Percentiles rank a stretch among this genome's conserved stretches.
Conservation (phyloP, 2,113 vertebrate species). For the Tetrax tetrax region DNA sequence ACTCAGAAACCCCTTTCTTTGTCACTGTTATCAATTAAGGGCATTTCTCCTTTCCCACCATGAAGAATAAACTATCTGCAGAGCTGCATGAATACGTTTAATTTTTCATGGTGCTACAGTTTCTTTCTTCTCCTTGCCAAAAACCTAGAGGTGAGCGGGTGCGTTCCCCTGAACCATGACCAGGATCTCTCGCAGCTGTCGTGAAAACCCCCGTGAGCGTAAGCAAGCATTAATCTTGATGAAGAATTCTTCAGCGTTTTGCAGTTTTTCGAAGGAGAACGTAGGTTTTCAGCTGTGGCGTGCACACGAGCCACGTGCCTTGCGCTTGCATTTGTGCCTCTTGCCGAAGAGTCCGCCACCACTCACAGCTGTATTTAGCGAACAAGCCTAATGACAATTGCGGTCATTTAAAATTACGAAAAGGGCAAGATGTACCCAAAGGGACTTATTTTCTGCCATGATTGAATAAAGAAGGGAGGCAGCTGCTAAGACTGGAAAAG, state of each 20-base stretch:
- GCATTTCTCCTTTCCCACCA: background rate
- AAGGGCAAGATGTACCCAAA: constrained; percentile 57
- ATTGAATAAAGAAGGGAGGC: constrained; percentile 75
- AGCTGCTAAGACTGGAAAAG: constrained; percentile 75
- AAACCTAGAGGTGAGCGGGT: background rate
- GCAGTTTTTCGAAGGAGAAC: background rate
- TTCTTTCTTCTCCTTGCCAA: background rate
- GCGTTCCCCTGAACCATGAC: accelerated
- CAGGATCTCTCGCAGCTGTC: accelerated
- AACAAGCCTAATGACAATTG: constrained; percentile 59
- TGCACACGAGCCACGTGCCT: accelerated
- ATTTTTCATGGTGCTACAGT: background rate
- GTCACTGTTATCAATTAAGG: background rate
- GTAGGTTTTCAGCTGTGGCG: accelerated
- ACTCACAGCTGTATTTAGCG: background rate
- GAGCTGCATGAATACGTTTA: background rate
- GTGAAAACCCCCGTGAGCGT: accelerated
- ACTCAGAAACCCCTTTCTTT: background rate
- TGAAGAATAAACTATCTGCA: background rate
- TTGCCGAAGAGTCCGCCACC: background rate
- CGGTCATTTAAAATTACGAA: constrained; percentile 65
- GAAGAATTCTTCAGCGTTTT: background rate
- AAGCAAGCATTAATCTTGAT: accelerated
- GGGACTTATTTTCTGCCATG: constrained; percentile 62
- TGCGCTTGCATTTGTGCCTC: accelerated